Evolutionary conservation across 2,113 vertebrate genomes (phyloP).

Genomic region (human): DNA sequence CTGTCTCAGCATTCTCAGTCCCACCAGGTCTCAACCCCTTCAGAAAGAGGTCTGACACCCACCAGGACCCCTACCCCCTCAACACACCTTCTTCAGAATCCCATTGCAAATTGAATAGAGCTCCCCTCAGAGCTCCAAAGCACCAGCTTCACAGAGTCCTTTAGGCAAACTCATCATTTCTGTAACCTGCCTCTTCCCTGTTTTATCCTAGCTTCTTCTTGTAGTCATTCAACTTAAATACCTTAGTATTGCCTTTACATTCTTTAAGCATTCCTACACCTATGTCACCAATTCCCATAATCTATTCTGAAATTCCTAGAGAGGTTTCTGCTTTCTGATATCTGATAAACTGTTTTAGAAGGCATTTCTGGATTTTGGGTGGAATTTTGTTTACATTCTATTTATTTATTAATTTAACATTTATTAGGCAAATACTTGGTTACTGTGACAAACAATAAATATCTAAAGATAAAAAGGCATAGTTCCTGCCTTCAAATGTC

Average conservation of each 20-base stretch:
- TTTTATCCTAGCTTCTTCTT: background rate
- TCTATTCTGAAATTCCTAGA: background rate
- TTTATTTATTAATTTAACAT: background rate
- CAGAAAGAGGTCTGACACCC: background rate
- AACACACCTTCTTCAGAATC: background rate
- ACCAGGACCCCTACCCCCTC: background rate
- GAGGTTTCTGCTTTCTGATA: background rate
- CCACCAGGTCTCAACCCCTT: background rate
- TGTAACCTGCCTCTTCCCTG: background rate
- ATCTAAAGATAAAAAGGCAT: background rate
- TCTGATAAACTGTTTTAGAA: background rate
- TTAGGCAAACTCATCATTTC: background rate
- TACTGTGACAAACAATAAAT: background rate
- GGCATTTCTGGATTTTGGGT: background rate
- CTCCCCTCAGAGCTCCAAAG: background rate
- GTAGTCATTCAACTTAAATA: background rate
- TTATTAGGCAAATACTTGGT: background rate
- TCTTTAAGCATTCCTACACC: background rate
- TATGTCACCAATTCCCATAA: background rate
- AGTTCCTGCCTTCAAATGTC: background rate
- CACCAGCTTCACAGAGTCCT: background rate
- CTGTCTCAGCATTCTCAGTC: background rate
- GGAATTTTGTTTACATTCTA: background rate
- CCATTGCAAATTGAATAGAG: background rate
- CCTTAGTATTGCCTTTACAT: background rate